Evolutionary conservation across 2,888 invertebrate species (phyloP).

Genomic region (Chymomyza caudatula): DNA sequence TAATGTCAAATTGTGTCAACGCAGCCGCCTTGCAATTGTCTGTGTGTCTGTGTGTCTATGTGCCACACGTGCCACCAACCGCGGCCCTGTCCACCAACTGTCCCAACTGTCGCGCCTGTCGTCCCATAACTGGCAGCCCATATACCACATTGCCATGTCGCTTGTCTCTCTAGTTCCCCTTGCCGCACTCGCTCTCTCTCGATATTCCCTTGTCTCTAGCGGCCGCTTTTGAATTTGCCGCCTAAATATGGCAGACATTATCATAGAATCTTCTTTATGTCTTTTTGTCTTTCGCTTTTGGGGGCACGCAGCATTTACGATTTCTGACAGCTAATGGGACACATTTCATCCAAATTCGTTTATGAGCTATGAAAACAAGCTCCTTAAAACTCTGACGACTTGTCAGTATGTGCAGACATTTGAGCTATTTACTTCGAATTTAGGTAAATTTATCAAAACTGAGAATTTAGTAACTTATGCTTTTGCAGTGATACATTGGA

Average conservation of each 20-base stretch:
- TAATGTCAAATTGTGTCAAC: constrained; percentile 69
- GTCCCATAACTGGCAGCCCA: constrained; percentile 48
- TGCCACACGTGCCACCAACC: constrained; percentile 11
- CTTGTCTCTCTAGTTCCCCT: constrained; percentile 32
- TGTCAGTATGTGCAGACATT: neutral
- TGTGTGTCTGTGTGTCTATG: constrained; percentile 29
- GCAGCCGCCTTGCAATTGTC: constrained; percentile 56
- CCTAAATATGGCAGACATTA: constrained; percentile 64
- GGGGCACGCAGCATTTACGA: neutral
- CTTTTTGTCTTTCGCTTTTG: neutral
- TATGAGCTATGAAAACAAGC: neutral
- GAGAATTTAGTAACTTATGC: neutral
- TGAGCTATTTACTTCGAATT: neutral
- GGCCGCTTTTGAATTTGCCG: constrained; percentile 27
- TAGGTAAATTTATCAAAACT: neutral
- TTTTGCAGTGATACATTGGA: neutral
- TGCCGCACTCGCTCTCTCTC: neutral
- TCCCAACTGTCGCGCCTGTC: constrained; percentile 37
- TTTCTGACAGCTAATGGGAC: neutral
- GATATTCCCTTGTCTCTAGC: constrained; percentile 1
- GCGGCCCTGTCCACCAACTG: neutral
- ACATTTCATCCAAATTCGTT: neutral
- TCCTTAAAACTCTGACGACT: neutral
- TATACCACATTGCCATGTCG: constrained; percentile 47
- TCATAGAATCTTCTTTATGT: constrained; percentile 14